phyloP scores from a whole-genome alignment of 2,888 invertebrate genomes.

The Celastrina argiolus region DNA sequence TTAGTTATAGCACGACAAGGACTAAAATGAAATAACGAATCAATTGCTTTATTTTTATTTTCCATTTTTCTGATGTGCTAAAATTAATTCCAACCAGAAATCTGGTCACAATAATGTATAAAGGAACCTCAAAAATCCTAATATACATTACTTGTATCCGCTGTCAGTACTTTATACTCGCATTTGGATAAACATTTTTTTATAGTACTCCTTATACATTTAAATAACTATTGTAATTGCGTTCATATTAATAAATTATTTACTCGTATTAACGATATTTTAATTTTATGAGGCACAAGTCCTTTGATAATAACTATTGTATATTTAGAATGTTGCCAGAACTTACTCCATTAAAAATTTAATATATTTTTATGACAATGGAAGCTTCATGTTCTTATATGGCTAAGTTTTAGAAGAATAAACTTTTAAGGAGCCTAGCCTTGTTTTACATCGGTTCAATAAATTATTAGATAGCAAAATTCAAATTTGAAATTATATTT shows the following conservation, averaged over 20 bases:
- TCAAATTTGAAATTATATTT: background rate
- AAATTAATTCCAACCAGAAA: conserved; percentile 14
- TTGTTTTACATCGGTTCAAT: background rate
- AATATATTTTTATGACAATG: conserved; percentile 1
- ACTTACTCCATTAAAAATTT: background rate
- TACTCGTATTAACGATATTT: background rate
- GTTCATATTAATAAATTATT: background rate
- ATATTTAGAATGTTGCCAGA: conserved; percentile 2
- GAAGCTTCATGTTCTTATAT: background rate
- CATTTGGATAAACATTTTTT: background rate
- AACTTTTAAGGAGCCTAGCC: background rate
- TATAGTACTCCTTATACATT: background rate
- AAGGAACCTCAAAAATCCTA: conserved; percentile 18
- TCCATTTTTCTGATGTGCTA: conserved; percentile 3
- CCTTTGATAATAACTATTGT: background rate
- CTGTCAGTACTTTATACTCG: background rate
- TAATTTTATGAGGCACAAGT: background rate
- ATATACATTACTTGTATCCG: background rate
- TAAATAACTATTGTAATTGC: background rate
- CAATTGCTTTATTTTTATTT: conserved; percentile 1
- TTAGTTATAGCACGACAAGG: background rate
- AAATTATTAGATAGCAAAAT: background rate
- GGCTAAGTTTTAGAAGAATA: background rate
- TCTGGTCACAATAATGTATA: conserved; percentile 18
- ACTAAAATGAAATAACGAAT: conserved; percentile 2